phyloP scores from a whole-genome alignment of 2,888 invertebrate species.

The Reticulitermes lucifugus region DNA sequence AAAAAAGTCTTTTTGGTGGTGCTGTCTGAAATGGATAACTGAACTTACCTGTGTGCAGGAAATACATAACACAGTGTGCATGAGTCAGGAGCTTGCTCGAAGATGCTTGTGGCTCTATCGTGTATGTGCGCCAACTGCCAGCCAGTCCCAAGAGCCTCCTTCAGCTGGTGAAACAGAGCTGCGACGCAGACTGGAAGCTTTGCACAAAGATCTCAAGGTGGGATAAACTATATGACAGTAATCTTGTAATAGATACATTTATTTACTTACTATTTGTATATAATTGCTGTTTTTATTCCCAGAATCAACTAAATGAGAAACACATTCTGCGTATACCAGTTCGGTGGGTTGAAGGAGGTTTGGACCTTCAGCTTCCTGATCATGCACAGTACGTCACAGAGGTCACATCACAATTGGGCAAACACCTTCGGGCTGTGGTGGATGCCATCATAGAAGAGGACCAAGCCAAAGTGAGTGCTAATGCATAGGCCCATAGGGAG shows the following conservation, averaged over 20 bases:
- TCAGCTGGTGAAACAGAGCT: slow-evolving; percentile 71
- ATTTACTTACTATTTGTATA: neutral
- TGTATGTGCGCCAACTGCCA: slow-evolving; percentile 66
- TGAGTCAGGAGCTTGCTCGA: slow-evolving; percentile 82
- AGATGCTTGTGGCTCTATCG: slow-evolving; percentile 85
- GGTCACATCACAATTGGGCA: slow-evolving; percentile 74
- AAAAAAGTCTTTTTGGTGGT: neutral
- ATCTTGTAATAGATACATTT: neutral
- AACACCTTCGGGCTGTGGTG: slow-evolving; percentile 75
- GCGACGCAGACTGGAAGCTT: slow-evolving; percentile 74
- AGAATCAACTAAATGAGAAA: slow-evolving; percentile 79
- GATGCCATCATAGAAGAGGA: slow-evolving; percentile 77
- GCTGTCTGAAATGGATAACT: neutral
- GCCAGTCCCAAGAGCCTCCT: slow-evolving; percentile 65
- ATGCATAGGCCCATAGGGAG: too few species aligned
- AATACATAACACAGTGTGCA: slow-evolving; percentile 83
- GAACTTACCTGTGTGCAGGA: slow-evolving; percentile 66
- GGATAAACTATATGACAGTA: slow-evolving; percentile 37
- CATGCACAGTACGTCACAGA: slow-evolving; percentile 73
- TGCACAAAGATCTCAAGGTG: slow-evolving; percentile 81
- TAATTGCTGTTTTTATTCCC: slow-evolving; percentile 54
- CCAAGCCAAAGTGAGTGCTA: slow-evolving; percentile 62
- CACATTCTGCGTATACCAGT: slow-evolving; percentile 75
- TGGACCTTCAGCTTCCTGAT: slow-evolving; percentile 68
- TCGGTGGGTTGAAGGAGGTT: slow-evolving; percentile 66